Conservation (phyloP, 2,797 vertebrate species). For the Steatocranus sp. region DNA sequence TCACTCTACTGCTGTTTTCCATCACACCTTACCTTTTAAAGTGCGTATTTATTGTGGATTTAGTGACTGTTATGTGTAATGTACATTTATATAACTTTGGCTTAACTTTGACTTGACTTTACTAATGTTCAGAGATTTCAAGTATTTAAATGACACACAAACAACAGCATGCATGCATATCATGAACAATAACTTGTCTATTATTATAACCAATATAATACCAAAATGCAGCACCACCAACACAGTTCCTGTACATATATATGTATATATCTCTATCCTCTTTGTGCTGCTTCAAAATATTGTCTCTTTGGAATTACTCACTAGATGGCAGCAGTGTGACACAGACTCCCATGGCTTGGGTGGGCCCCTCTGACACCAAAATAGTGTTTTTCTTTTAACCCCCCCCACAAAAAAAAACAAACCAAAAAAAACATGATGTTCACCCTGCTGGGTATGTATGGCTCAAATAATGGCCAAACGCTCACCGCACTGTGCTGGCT, state of each 20-base stretch:
- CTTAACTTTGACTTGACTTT: neutral
- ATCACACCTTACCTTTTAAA: neutral
- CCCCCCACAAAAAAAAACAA: neutral
- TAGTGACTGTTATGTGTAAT: neutral
- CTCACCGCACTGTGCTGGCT: neutral
- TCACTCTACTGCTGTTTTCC: neutral
- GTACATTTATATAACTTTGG: neutral
- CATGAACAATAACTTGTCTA: neutral
- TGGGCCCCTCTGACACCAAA: slow-evolving; percentile 5
- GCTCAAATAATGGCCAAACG: neutral
- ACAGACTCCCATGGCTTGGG: neutral
- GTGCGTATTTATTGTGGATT: neutral
- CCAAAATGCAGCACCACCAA: neutral
- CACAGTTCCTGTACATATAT: neutral
- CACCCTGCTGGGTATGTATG: neutral
- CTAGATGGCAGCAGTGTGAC: slow-evolving; percentile 58
- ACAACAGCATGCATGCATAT: neutral
- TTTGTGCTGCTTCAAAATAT: neutral
- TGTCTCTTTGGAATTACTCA: neutral
- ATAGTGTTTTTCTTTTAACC: neutral
- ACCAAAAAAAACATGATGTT: neutral
- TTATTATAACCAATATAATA: neutral
- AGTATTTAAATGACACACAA: neutral
- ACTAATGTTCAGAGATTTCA: neutral
- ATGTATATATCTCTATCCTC: neutral